Evolutionary conservation across 2,888 invertebrate species (phyloP).

Genomic region (Taphrorychus bicolor): DNA sequence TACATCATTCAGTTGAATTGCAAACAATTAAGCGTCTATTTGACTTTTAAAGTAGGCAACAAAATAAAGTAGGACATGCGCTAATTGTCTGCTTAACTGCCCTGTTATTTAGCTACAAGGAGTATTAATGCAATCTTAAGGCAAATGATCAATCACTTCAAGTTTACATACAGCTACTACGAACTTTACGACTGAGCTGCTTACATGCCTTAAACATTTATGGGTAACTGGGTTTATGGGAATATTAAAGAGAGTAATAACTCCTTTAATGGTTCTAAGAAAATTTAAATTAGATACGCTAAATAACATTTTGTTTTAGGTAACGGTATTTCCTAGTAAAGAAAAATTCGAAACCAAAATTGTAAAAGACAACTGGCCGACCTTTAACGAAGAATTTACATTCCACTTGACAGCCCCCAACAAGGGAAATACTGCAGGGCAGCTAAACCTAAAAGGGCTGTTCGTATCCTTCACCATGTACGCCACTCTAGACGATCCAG

Average conservation of each 20-base stretch:
- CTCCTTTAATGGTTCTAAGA: not conserved
- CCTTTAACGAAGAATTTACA: slow-evolving; percentile 80
- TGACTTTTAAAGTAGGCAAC: not conserved
- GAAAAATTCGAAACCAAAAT: slow-evolving; percentile 77
- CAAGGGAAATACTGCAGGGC: not conserved
- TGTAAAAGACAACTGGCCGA: slow-evolving; percentile 80
- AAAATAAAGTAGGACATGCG: not conserved
- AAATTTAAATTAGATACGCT: not conserved
- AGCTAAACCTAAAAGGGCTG: slow-evolving; percentile 62
- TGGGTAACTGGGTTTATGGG: no score
- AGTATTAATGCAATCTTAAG: no score
- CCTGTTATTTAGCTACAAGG: no score
- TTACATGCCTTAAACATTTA: no score
- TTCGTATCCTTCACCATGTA: slow-evolving; percentile 74
- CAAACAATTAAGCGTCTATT: not conserved
- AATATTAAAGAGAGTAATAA: not conserved
- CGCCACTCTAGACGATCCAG: slow-evolving; percentile 68
- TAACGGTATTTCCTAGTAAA: slow-evolving; percentile 78
- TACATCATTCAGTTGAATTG: not conserved
- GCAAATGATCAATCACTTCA: no score
- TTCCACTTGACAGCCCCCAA: slow-evolving; percentile 63
- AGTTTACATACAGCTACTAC: no score
- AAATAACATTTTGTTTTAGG: slow-evolving; percentile 63
- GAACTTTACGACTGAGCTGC: no score
- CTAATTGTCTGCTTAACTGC: not conserved